A percentile compares a stretch with the other conserved stretches of the same genome.
phyloP scores from a whole-genome alignment of 2,888 invertebrate genomes.

The Dryococelus australis region DNA sequence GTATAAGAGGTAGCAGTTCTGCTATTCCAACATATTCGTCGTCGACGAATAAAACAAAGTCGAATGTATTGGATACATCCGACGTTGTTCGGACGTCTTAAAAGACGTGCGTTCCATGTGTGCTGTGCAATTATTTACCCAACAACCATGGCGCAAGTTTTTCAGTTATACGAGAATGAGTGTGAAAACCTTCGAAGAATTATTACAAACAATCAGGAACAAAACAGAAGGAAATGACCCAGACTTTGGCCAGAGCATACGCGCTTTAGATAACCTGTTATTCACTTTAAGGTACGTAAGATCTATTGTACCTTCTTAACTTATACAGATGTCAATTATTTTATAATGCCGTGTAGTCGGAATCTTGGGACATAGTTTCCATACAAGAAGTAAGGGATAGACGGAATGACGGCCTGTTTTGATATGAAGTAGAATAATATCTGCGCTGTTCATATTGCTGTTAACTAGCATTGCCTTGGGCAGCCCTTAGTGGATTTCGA shows the following conservation, averaged over 20 bases:
- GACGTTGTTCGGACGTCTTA: neutral
- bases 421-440: no score
- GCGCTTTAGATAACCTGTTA: conserved; percentile 8
- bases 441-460: no score
- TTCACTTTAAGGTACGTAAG: conserved; percentile 17
- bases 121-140: conserved; percentile 19
- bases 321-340: neutral
- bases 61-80: neutral
- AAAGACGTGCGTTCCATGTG: conserved; percentile 19
- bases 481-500: no score
- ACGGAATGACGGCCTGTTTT: no score
- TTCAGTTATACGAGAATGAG: conserved; percentile 33
- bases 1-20: no score
- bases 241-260: neutral
- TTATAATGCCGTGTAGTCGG: neutral
- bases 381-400: no score
- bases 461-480: no score
- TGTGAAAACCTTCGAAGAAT: conserved; percentile 25
- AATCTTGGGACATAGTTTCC: neutral
- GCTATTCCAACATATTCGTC: conserved; percentile 24
- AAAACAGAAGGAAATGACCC: neutral
- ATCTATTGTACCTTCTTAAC: neutral
- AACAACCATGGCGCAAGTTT: conserved; percentile 26
- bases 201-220: neutral
- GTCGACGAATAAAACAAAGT: neutral